Evolutionary conservation across 2,113 vertebrate genomes (phyloP), one percentile per base, ranked within the genome.

Genomic region (Carettochelys insculpta): DNA sequence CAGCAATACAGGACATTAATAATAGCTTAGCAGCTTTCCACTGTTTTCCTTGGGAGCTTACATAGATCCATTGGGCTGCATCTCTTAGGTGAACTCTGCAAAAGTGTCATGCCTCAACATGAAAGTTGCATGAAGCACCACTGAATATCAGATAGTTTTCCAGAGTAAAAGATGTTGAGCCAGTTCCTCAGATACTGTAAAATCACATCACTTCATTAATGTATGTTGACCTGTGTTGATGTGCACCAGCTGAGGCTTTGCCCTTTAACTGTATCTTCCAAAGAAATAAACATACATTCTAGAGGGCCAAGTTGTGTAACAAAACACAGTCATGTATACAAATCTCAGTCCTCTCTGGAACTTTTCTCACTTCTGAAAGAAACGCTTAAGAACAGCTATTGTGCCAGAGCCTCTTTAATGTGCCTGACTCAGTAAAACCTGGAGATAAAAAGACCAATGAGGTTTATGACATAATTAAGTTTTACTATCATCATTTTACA

Each of bases 201-300:
- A 91, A 51, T 0, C 2, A 47, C 83, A 22, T 1, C 75, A 82
- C 80, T 76, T 47, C 3, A 38, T 65, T 87, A 2, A 53, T 24
- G n/a, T 80, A 20, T 85, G 65, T 92, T 13, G 8, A 81, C 3
- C 11, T 52, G 29, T 11, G 2, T 22, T 56, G 22, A 83, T 7
- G 6, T 45, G 5, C 16, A 11, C 2, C 56, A 41, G 31, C 16
- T 50, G 4, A 84, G 45, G 38, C 48, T 0, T 1, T 83, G 1
- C 2, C 1, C 34, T 61, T 82, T 73, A 61, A 12, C 1, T 80
- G 5, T 76, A 31, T 77, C 22, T 31, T 92, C 47, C 58, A 6
- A 12, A 19, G 3, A 56, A 83, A 81, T 79, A 76, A 77, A 48
- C 1, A 2, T 52, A 34, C 5, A 5, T 83, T 90, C 45, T 5